Evolutionary conservation across 2,113 vertebrate species (phyloP), one percentile per base, ranked within the genome.

Genomic region (Balaeniceps rex): DNA sequence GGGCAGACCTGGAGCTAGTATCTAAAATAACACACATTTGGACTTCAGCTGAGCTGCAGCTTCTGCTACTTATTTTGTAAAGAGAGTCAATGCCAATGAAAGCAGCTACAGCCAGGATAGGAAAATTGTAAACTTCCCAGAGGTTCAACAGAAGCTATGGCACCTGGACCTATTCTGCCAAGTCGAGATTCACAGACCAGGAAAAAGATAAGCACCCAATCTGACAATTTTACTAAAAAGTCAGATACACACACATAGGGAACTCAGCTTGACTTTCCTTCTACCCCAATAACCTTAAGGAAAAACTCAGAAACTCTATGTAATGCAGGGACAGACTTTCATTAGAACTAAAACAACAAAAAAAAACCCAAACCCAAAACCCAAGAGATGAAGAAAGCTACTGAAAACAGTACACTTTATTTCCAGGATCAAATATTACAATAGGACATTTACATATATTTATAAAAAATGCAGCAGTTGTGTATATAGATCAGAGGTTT

Each of bases 401-500:
- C 71, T 97, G 97, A 98, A 98, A 98, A 98, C 82, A 97, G 97
- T 97, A 97, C 96, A 93, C 93, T 98, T 98, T 98, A 98, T 98
- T 98, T 98, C 96, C 97, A 98, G 97, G 97, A 98, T 98, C 98
- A 98, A 98, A 98, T 98, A 98, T 98, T 98, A 98, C 98, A 98
- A 98, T 95, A 98, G 98, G 97, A 98, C 98, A 98, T 98, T 98
- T 98, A 98, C 98, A 98, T 95, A 97, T 98, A 98, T 98, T 98
- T 98, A 98, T 98, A 98, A 98, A 98, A 98, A 98, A 98, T 98
- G 98, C 98, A 98, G 98, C 98, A 98, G 97, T 98, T 98, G 94
- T 98, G 95, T 98, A 97, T 98, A 98, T 97, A 98, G 98, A 98
- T 98, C 97, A 98, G 97, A 98, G 97, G 98, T 98, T 98, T 98